Percentiles rank a stretch among this genome's conserved stretches.
phyloP scores from a whole-genome alignment of 37 sponge, comb jelly and placozoan genomes.

The Axinella damicornis region DNA sequence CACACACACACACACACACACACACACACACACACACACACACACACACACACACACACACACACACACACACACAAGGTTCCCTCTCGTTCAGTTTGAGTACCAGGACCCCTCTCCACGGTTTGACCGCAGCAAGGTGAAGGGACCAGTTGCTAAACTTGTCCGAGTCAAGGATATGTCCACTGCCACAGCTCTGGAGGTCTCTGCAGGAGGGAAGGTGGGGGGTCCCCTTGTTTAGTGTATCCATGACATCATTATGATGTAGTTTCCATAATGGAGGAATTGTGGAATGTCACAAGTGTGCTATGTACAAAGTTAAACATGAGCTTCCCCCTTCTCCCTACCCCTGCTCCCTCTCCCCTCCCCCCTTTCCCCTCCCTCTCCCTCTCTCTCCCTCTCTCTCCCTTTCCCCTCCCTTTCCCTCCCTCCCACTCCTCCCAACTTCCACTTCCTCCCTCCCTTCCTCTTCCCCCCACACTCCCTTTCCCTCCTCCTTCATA shows the following conservation, averaged over 20 bases:
- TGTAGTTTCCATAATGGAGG: too few relatives aligned
- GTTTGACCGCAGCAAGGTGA: conserved; percentile 85
- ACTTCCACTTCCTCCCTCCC: too few relatives aligned
- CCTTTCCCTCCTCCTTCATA: not conserved
- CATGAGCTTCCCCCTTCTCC: too few relatives aligned
- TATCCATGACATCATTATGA: too few relatives aligned
- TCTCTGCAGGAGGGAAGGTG: conserved; percentile 93
- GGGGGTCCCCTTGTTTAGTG: not conserved
- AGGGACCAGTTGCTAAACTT: conserved; percentile 90
- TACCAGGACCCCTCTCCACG: conserved; percentile 71
- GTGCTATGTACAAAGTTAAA: too few relatives aligned
- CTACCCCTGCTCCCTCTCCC: too few relatives aligned
- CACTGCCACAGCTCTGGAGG: conserved; percentile 93
- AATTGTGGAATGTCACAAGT: too few relatives aligned
- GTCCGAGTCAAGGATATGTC: conserved; percentile 70
- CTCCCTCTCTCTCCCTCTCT: too few relatives aligned
- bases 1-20: conserved; percentile 3
- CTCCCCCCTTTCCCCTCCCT: too few relatives aligned
- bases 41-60: conserved; percentile 15
- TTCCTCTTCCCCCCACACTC: not conserved
- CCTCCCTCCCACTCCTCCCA: not conserved
- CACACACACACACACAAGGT: conserved; percentile 54
- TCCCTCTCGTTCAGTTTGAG: conserved; percentile 91
- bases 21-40: not conserved
- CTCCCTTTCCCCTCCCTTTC: too few relatives aligned